Conservation (phyloP, 2,888 invertebrate genomes). For the Drosophila monieri region DNA sequence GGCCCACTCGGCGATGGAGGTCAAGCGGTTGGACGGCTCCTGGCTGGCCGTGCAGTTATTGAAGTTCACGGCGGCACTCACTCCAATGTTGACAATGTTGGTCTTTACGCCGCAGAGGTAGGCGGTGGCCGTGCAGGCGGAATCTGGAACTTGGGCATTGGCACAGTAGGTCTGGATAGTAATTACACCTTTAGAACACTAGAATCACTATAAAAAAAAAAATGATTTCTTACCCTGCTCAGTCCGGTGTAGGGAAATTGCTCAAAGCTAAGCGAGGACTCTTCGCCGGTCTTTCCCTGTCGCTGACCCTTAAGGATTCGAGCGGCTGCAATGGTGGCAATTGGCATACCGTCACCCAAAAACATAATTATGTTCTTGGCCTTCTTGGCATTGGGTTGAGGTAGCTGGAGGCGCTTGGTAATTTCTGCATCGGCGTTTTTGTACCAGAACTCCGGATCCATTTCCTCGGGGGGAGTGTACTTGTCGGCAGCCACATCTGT, state of each 20-base stretch:
- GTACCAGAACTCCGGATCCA: constrained; percentile 62
- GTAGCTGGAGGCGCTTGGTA: constrained; percentile 42
- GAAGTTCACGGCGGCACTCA: constrained; percentile 87
- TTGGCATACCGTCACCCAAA: constrained; percentile 88
- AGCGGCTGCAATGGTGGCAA: constrained; percentile 88
- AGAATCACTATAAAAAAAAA: neutral
- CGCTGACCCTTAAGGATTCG: constrained; percentile 87
- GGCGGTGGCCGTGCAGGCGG: constrained; percentile 86
- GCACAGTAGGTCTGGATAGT: constrained; percentile 86
- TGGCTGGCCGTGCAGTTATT: constrained; percentile 87
- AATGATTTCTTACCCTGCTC: constrained; percentile 85
- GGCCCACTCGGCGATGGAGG: constrained; percentile 89
- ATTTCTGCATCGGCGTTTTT: constrained; percentile 57
- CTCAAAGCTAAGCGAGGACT: constrained; percentile 86
- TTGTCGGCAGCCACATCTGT: constrained; percentile 42
- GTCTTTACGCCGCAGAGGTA: constrained; percentile 87
- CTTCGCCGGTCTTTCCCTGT: constrained; percentile 86
- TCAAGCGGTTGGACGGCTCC: constrained; percentile 86
- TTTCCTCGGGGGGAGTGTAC: constrained; percentile 63
- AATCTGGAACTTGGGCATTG: constrained; percentile 89
- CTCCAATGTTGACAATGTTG: constrained; percentile 88
- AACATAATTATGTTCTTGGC: constrained; percentile 79
- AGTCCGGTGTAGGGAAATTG: constrained; percentile 87
- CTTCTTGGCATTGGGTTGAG: constrained; percentile 32
- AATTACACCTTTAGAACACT: neutral